Conservation (phyloP, 2,797 vertebrate species). For the Gorsachius magnificus region DNA sequence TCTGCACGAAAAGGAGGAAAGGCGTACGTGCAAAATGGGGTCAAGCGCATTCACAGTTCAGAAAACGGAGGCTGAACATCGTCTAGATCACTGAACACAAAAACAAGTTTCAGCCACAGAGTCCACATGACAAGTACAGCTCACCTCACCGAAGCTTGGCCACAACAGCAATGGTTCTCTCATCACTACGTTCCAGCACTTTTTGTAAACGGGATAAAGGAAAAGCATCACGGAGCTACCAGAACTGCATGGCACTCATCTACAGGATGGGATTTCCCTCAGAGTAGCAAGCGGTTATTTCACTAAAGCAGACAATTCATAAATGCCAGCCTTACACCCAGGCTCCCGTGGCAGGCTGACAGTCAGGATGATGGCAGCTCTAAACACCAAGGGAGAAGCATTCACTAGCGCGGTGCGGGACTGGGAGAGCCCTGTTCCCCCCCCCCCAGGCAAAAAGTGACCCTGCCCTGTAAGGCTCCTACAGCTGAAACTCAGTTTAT, state of each 20-base stretch:
- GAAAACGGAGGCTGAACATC: background rate
- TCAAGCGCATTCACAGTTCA: background rate
- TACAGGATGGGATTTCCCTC: background rate
- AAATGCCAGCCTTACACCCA: background rate
- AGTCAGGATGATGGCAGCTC: background rate
- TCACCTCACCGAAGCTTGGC: background rate
- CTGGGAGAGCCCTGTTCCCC: background rate
- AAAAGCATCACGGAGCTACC: background rate
- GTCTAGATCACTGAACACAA: background rate
- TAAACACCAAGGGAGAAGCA: background rate
- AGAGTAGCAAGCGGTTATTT: background rate
- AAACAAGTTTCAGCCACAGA: background rate
- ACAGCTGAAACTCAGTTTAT: background rate
- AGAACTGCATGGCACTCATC: background rate
- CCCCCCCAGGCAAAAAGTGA: background rate
- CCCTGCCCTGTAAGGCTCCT: background rate
- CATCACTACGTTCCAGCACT: background rate
- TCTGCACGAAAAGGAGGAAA: background rate
- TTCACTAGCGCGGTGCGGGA: rapidly evolving
- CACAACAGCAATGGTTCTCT: background rate
- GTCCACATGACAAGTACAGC: background rate
- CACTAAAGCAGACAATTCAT: background rate
- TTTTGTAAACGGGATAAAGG: background rate
- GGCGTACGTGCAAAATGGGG: background rate
- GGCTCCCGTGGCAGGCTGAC: background rate